These are phyloP conservation scores for Clupea harengus DNA, from an alignment of 2,113 vertebrate species.

Conservation along the genomic window DNA sequence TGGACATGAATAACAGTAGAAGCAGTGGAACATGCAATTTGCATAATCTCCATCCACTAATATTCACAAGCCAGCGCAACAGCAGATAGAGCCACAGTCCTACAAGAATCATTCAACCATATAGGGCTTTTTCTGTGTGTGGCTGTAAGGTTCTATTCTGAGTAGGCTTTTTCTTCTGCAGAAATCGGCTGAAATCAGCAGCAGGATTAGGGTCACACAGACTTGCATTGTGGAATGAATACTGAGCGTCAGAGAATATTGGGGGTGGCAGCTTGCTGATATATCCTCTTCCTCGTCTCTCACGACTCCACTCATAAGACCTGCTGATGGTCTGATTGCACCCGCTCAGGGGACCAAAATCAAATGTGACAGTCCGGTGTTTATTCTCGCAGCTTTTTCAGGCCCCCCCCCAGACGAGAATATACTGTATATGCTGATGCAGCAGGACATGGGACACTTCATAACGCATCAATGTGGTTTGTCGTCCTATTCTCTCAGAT, in stretches of 20 bases:
- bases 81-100: not conserved
- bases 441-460: not conserved
- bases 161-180: not conserved
- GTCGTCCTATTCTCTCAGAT: not conserved
- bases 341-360: not conserved
- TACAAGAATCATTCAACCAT: not conserved
- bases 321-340: not conserved
- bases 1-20: slow-evolving; percentile 8
- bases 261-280: not conserved
- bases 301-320: not conserved
- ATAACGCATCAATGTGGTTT: slow-evolving; percentile 20
- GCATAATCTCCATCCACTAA: slow-evolving; percentile 16
- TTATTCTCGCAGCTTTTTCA: not conserved
- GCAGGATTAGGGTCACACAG: slow-evolving; percentile 5
- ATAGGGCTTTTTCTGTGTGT: not conserved
- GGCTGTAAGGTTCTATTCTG: not conserved
- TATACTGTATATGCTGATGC: not conserved
- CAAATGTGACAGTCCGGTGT: not conserved
- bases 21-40: slow-evolving; percentile 7
- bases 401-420: not conserved
- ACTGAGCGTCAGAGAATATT: not conserved
- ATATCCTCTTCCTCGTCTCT: slow-evolving; percentile 7
- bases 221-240: not conserved
- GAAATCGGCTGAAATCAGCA: not conserved
- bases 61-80: not conserved